Evolutionary conservation across 2,113 vertebrate species (phyloP).

Genomic region (Myotis yumanensis): DNA sequence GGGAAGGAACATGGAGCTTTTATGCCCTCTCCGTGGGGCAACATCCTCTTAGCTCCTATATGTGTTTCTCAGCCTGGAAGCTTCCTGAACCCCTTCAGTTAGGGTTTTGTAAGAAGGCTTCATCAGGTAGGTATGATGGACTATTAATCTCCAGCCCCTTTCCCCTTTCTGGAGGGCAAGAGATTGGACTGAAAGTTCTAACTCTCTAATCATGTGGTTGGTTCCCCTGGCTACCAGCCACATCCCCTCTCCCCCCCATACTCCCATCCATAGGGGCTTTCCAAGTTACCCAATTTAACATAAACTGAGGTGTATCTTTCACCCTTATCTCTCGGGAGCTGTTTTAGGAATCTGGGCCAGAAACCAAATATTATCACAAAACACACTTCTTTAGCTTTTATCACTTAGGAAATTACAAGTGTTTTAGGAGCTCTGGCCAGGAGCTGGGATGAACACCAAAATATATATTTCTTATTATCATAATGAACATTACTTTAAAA

Average conservation of each 20-base stretch:
- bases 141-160: neutral
- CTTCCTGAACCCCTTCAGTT: neutral
- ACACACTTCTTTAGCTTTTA: neutral
- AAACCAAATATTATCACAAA: neutral
- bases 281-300: neutral
- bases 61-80: neutral
- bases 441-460: neutral
- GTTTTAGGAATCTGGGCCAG: neutral
- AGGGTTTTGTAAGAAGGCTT: neutral
- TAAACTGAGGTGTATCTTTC: neutral
- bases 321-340: neutral
- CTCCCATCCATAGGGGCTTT: neutral
- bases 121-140: neutral
- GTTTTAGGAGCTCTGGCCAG: neutral
- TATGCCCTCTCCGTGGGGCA: neutral
- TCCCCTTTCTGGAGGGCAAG: neutral
- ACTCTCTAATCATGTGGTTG: neutral
- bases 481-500: neutral
- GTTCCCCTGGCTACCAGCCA: neutral
- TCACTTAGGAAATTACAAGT: neutral
- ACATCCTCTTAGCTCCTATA: neutral
- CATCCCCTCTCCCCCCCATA: fast-evolving
- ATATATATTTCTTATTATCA: neutral
- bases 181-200: neutral
- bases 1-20: neutral